Evolutionary conservation across 2,797 vertebrate species (phyloP).

Genomic region (Taenioides sp.): DNA sequence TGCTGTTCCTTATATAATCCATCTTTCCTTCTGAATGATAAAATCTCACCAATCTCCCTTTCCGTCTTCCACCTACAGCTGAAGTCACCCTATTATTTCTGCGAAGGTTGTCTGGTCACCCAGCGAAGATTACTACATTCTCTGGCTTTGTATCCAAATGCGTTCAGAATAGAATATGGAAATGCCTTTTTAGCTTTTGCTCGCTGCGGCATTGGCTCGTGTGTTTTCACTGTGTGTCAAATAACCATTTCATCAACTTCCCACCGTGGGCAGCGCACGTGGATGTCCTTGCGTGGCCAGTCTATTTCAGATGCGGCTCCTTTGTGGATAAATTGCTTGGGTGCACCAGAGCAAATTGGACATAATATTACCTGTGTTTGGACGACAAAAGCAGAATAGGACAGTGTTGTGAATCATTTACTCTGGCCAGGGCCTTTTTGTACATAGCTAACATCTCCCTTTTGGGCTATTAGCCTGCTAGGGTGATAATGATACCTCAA

Average conservation of each 20-base stretch:
- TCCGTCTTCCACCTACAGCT: constrained; percentile 46
- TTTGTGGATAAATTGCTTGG: constrained; percentile 29
- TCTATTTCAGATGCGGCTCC: constrained; percentile 30
- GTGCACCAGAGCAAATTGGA: constrained; percentile 29
- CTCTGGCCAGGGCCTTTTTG: constrained; percentile 10
- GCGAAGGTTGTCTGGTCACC: constrained; percentile 68
- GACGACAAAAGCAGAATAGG: constrained; percentile 15
- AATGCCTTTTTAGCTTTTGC: constrained; percentile 54
- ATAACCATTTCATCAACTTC: constrained; percentile 62
- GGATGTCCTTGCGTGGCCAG: constrained; percentile 34
- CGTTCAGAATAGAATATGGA: constrained; percentile 72
- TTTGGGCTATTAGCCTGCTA: neutral
- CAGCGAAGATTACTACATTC: constrained; percentile 69
- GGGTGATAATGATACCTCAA: too few species aligned
- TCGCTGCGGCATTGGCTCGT: constrained; percentile 29
- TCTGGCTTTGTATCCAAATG: constrained; percentile 61
- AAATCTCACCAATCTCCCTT: constrained; percentile 68
- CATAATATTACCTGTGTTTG: constrained; percentile 11
- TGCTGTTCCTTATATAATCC: constrained; percentile 60
- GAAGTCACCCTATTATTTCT: constrained; percentile 69
- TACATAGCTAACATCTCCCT: constrained; percentile 5
- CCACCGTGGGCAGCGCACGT: constrained; percentile 25
- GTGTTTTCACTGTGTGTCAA: constrained; percentile 49
- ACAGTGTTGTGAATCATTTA: constrained; percentile 28
- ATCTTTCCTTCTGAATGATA: constrained; percentile 65